A percentile compares a stretch with the other conserved stretches of the same genome.
Evolutionary conservation across 2,113 vertebrate genomes (phyloP).

Genomic region (Clupea harengus): DNA sequence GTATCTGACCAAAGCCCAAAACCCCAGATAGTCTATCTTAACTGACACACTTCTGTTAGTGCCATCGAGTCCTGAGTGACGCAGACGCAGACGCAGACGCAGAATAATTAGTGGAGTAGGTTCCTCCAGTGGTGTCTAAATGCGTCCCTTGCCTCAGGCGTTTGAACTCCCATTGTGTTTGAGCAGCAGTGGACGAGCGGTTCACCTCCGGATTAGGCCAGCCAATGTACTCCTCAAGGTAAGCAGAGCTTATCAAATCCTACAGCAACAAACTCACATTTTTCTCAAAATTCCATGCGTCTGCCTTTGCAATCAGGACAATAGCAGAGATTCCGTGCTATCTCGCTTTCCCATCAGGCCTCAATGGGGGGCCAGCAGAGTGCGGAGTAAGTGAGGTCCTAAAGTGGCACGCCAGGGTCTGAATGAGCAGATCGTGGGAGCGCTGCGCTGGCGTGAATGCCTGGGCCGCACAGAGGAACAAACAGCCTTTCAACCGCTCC

Average conservation of each 20-base stretch:
- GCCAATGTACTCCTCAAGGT: background rate
- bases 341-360: background rate
- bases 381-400: background rate
- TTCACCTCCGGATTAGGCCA: background rate
- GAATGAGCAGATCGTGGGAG: conserved; percentile 18
- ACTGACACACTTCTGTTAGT: background rate
- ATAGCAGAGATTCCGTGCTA: background rate
- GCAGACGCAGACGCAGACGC: background rate
- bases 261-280: background rate
- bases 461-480: background rate
- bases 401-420: background rate
- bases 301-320: background rate
- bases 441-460: background rate
- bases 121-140: background rate
- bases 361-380: background rate
- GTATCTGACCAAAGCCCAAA: background rate
- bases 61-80: background rate
- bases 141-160: background rate
- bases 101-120: background rate
- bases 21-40: background rate
- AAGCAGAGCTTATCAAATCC: background rate
- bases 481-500: conserved; percentile 2
- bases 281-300: background rate
- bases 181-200: background rate
- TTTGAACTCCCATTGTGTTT: background rate